Evolutionary conservation across 2,113 vertebrate genomes (phyloP), one percentile per base, ranked within the genome.

Genomic region (Chascanopsetta lugubris): DNA sequence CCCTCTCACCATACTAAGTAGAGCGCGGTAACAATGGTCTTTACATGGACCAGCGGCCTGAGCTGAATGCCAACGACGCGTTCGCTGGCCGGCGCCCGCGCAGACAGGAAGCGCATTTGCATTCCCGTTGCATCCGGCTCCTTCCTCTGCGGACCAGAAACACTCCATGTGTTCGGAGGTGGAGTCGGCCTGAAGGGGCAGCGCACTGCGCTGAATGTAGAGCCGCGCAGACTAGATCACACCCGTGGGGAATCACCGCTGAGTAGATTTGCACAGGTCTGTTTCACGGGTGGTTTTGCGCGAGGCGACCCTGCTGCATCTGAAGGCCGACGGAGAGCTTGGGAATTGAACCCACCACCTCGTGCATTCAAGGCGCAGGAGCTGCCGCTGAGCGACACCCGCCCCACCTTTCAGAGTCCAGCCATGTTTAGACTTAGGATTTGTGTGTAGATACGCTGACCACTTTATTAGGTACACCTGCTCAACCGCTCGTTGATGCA

Each of bases 61-160:
- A 78, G 69, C 60, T 48, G 78, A 86, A 86, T 88, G 69, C 49
- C 63, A 89, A 88, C 77, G 65, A 81, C 69, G 82, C 26, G 18
- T 56, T 50, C 48, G 45, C 72, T 71, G 60, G 70, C 67, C 67
- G 47, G 48, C 5, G 61, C 72, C 84, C 66, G 61, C 56, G 45
- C 71, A 58, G 58, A 72, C 75, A 84, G 80, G 82, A 88, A 86
- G 81, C 64, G 36, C 49, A 87, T 85, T 87, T 78, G 80, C 75
- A 88, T 83, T 75, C 43, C 72, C 53, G n/a, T n/a, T n/a, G n/a
- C n/a, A 80, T 69, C 56, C 69, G 79, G 13, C 1, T 3, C 61
- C 72, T 51, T 48, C 40, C 47, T 51, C 36, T 58, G 43, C 25
- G 65, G 55, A 83, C 59, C 65, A 61, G 40, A 72, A 63, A 80